Evolutionary conservation across 1,140 invertebrate species (phyloP).

Genomic region (Drosophila obscura): DNA sequence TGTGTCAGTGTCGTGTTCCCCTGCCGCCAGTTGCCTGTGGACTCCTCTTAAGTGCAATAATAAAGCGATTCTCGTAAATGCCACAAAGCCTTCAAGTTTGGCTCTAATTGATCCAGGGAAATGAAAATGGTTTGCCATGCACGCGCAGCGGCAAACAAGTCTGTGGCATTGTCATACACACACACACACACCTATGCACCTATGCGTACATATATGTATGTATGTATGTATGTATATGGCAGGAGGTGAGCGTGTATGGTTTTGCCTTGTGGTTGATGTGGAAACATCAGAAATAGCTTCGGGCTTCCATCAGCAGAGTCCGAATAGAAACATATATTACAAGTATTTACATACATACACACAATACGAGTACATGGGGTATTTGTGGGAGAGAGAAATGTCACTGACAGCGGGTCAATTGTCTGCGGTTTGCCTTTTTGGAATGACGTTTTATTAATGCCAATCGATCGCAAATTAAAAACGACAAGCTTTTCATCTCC

Average conservation of each 20-base stretch:
- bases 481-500: not conserved
- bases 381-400: conserved; percentile 6
- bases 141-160: conserved; percentile 31
- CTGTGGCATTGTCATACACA: conserved; percentile 34
- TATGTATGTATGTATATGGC: not conserved
- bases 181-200: not conserved
- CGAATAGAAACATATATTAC: not conserved
- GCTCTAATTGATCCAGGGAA: conserved; percentile 76
- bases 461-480: conserved; percentile 26
- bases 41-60: conserved; percentile 66
- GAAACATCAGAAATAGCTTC: conserved; percentile 53
- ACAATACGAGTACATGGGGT: no score
- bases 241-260: conserved; percentile 5
- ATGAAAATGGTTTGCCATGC: conserved; percentile 64
- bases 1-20: conserved; percentile 4
- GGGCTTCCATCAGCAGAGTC: conserved; percentile 10
- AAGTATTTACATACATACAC: no score
- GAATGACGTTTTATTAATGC: conserved; percentile 64
- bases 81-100: conserved; percentile 77
- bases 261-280: conserved; percentile 47
- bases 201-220: not conserved
- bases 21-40: not conserved
- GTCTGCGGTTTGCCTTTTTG: conserved; percentile 53
- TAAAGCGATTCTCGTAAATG: conserved; percentile 78
- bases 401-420: conserved; percentile 37